Conservation (phyloP, 2,797 vertebrate genomes). For the Emys orbicularis region DNA sequence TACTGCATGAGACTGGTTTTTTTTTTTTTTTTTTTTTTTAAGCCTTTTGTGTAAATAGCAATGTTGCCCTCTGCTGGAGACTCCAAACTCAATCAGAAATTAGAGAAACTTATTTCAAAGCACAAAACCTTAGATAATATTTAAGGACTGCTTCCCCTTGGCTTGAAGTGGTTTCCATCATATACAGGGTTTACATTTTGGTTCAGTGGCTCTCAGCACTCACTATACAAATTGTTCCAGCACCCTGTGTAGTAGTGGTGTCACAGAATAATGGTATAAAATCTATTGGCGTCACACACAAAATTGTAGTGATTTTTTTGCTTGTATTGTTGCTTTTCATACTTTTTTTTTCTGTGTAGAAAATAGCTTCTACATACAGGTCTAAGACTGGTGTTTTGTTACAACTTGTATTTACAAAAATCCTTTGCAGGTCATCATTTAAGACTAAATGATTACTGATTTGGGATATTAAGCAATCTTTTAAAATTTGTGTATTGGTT, state of each 20-base stretch:
- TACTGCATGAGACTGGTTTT: neutral
- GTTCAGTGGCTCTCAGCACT: too few species aligned
- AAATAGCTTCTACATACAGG: too few species aligned
- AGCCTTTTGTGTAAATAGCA: neutral
- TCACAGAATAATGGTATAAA: neutral
- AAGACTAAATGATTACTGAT: neutral
- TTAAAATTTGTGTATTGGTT: too few species aligned
- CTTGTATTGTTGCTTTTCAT: neutral
- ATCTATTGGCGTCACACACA: neutral
- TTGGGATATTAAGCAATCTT: too few species aligned
- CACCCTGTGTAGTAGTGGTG: too few species aligned
- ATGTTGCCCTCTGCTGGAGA: neutral
- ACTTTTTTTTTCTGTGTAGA: too few species aligned
- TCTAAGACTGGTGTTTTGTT: neutral
- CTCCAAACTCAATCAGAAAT: fast-evolving
- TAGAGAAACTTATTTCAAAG: neutral
- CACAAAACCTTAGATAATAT: neutral
- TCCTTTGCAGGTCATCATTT: neutral
- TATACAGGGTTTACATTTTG: too few species aligned
- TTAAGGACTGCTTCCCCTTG: neutral
- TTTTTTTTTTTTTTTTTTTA: neutral
- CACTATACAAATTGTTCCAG: too few species aligned
- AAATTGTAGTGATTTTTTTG: neutral
- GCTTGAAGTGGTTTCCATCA: too few species aligned
- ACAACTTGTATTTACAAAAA: neutral